These are phyloP conservation scores for Podargus strigoides DNA, from an alignment of 2,797 vertebrate genomes.

Conservation along the genomic window DNA sequence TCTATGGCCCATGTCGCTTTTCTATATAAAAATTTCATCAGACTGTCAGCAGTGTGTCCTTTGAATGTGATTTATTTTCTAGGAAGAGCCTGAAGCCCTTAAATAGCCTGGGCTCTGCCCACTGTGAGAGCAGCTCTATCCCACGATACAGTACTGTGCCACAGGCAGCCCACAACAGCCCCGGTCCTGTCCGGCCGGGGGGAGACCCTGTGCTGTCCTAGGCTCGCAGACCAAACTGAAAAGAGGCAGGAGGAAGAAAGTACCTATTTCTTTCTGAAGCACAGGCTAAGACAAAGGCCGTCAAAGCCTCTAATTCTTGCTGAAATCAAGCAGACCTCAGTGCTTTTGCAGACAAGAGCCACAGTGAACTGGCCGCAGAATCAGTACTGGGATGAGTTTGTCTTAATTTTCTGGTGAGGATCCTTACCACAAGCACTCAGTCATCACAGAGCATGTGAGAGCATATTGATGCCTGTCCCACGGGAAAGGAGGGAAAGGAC, in stretches of 20 bases:
- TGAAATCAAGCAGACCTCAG: background rate
- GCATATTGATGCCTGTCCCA: background rate
- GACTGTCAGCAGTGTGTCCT: background rate
- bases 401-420: background rate
- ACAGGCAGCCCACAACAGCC: background rate
- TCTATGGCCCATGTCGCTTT: background rate
- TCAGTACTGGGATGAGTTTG: background rate
- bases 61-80: background rate
- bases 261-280: background rate
- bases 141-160: fast-evolving
- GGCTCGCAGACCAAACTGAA: background rate
- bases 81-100: background rate
- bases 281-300: background rate
- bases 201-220: background rate
- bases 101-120: background rate
- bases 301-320: background rate
- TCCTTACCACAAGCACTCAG: background rate
- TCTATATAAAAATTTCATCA: slow-evolving; percentile 10
- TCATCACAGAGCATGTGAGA: background rate
- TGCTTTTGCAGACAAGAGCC: background rate
- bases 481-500: background rate
- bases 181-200: fast-evolving
- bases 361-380: background rate
- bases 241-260: background rate
- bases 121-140: background rate